These are phyloP conservation scores for Deilephila elpenor DNA, from an alignment of 2,888 invertebrate species.

Conservation along the genomic window DNA sequence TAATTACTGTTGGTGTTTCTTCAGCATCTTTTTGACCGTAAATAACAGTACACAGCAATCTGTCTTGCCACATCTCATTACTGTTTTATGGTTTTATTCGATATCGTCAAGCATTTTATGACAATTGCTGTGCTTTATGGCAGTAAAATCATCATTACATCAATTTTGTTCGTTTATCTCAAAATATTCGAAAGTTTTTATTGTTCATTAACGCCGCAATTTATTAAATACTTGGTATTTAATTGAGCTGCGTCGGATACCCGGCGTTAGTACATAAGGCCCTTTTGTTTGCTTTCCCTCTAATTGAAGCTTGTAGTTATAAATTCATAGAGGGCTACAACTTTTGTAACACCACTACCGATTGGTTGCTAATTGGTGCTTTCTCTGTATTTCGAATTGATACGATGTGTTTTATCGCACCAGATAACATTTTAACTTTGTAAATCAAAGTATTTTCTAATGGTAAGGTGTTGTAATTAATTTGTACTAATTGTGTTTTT, in stretches of 20 bases:
- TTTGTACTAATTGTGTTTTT: constrained; percentile 44
- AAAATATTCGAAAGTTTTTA: constrained; percentile 13
- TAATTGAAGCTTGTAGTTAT: constrained; percentile 80
- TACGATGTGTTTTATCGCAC: constrained; percentile 61
- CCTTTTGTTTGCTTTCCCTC: constrained; percentile 78
- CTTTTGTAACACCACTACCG: constrained; percentile 77
- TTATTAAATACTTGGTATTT: constrained; percentile 14
- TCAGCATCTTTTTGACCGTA: not conserved
- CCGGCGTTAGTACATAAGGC: constrained; percentile 42
- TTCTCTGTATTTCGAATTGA: constrained; percentile 72
- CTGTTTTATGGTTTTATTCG: constrained; percentile 2
- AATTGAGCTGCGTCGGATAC: constrained; percentile 35
- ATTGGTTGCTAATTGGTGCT: constrained; percentile 77
- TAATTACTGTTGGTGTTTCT: not conserved
- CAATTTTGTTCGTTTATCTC: constrained; percentile 8
- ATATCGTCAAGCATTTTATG: not conserved
- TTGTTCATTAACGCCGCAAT: not conserved
- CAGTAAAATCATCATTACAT: constrained; percentile 1
- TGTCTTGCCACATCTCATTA: not conserved
- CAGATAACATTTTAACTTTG: constrained; percentile 59
- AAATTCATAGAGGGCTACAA: constrained; percentile 77
- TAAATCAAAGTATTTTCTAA: constrained; percentile 52
- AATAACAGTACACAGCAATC: not conserved
- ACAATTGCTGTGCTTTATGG: not conserved
- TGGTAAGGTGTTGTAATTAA: constrained; percentile 39